Conservation (phyloP, 2,797 vertebrate genomes). For the Prionace glauca region DNA sequence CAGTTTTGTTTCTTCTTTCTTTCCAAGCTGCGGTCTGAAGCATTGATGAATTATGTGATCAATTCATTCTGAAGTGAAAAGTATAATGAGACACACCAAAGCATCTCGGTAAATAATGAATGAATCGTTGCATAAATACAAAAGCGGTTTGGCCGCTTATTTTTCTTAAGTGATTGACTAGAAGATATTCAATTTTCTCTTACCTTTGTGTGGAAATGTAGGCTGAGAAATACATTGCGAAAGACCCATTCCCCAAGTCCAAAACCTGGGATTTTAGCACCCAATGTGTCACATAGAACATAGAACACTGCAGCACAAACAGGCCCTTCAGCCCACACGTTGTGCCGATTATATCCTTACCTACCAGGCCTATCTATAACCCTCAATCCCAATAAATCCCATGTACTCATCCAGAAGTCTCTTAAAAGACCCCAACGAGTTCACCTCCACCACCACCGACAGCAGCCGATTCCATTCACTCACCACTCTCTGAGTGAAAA, state of each 20-base stretch:
- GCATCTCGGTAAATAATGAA: not conserved
- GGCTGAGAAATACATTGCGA: not conserved
- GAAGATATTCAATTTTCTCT: not conserved
- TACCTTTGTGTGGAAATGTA: not conserved
- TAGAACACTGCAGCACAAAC: too few species aligned
- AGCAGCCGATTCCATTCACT: too few species aligned
- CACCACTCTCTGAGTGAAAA: too few species aligned
- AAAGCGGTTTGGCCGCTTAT: not conserved
- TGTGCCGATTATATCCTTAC: too few species aligned
- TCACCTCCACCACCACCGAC: too few species aligned
- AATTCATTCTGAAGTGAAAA: not conserved
- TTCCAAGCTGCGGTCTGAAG: not conserved
- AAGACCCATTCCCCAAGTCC: not conserved
- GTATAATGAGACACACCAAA: not conserved
- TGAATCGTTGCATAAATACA: too few species aligned
- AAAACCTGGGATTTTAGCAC: not conserved
- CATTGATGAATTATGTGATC: not conserved
- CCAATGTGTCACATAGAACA: not conserved
- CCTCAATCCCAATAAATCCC: too few species aligned
- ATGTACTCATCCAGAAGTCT: too few species aligned
- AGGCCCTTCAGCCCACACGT: too few species aligned
- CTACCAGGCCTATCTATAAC: too few species aligned
- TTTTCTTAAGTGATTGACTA: conserved; percentile 1
- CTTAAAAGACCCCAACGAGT: too few species aligned
- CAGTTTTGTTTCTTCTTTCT: not conserved